Base-by-base conservation (phyloP, 2,888 invertebrate genomes). In the Galerucella nymphaeae region DNA sequence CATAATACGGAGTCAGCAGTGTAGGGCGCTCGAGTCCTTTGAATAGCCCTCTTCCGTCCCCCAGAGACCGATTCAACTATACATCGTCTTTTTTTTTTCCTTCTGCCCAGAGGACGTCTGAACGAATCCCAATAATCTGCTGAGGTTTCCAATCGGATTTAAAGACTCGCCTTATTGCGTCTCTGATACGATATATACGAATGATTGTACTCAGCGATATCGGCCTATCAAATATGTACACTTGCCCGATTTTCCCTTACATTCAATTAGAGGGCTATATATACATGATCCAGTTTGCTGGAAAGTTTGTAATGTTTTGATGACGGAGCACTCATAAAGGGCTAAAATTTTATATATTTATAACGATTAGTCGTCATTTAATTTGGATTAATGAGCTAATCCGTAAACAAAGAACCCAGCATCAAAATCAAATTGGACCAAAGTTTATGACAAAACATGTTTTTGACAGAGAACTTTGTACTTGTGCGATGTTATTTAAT, bases 81-180 rank as follows among this genome's bases (percentile, higher is more conserved):
- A 74, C 48, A 68, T 71, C 70, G 77, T 78, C 81, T 78, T 80
- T 78, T 78, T 78, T 78, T 78, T 78, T 74, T 78, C 72, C 78
- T 75, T 74, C 77, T 80, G 79, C 79, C 80, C 81, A 79, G 75
- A 79, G 79, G 80, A 80, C 80, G 77, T 78, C 78, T 80, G 79
- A 80, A 79, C 81, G 83, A 82, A 83, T 83, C 82, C 82, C 81
- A 82, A 83, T 84, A 84, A 84, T 84, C 84, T 83, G 83, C 82
- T 82, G 83, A 83, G 83, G 83, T 83, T 83, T 83, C 82, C 83
- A 82, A 84, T 83, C 82, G 82, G 82, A 83, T 83, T 83, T 83
- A 77, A 78, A 79, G 81, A 77, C 80, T 79, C 80, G 81, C 82
- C 84, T 84, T 83, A 84, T 83, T 83, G 82, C 81, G 76, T 82